Evolutionary conservation across 2,113 vertebrate genomes (phyloP).

Genomic region (Chlamydotis undulata): DNA sequence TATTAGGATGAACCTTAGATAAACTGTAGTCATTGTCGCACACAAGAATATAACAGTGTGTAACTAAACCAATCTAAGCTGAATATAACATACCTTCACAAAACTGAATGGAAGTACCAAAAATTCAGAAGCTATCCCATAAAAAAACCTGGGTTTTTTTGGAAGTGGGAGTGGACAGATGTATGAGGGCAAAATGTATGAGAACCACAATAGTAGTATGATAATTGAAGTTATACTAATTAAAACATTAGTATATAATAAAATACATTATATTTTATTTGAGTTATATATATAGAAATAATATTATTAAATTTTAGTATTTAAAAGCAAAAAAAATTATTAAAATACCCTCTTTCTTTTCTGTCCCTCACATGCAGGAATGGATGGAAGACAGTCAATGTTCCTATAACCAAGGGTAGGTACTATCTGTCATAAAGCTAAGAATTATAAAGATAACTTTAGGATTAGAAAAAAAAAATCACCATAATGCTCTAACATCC

Average conservation of each 20-base stretch:
- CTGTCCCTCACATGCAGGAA: not conserved
- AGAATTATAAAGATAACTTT: not conserved
- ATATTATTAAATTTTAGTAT: not conserved
- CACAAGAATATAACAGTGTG: not conserved
- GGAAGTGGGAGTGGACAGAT: not conserved
- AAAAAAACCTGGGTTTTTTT: not conserved
- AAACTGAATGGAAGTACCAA: not conserved
- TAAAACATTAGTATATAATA: not conserved
- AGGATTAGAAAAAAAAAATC: not conserved
- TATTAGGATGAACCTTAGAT: no score
- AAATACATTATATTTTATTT: not conserved
- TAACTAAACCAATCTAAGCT: not conserved
- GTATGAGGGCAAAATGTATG: not conserved
- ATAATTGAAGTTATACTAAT: not conserved
- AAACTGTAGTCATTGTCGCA: no score
- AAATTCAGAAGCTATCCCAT: not conserved
- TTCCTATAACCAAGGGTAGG: not conserved
- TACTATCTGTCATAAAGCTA: not conserved
- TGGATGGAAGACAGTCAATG: not conserved
- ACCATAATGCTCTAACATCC: not conserved
- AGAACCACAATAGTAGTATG: not conserved
- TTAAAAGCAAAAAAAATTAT: not conserved
- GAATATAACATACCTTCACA: not conserved
- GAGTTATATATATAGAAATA: not conserved
- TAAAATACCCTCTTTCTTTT: not conserved